These are phyloP conservation scores for Sebastes hubbsi DNA, from an alignment of 2,797 vertebrate genomes.

Conservation along the genomic window DNA sequence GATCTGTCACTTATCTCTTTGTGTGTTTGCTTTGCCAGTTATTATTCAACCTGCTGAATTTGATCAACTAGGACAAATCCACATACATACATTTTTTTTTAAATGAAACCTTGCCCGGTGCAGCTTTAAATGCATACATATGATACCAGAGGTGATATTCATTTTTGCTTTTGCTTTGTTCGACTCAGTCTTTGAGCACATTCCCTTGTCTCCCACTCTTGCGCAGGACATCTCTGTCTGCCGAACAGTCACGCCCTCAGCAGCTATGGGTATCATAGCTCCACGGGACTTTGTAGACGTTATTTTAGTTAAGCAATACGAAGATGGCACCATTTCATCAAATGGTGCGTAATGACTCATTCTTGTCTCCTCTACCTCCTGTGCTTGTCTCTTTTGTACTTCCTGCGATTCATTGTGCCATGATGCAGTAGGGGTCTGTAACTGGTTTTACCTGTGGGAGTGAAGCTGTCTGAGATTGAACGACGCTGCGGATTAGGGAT, in stretches of 20 bases:
- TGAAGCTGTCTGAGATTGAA: neutral
- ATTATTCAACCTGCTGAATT: neutral
- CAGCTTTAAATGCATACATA: constrained; percentile 11
- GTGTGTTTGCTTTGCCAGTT: neutral
- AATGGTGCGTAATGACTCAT: constrained; percentile 83
- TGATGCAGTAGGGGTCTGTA: neutral
- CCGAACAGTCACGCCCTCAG: constrained; percentile 91
- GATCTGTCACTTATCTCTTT: neutral
- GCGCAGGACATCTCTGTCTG: constrained; percentile 85
- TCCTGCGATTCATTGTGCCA: neutral
- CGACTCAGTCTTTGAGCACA: neutral
- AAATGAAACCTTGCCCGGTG: neutral
- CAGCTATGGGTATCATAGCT: constrained; percentile 93
- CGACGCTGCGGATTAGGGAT: neutral
- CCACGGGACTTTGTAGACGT: constrained; percentile 96
- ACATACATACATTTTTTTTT: neutral
- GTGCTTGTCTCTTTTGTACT: neutral
- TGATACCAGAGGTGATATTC: neutral
- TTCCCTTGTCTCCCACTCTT: constrained; percentile 39
- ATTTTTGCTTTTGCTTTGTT: constrained; percentile 10
- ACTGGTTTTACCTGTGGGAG: neutral
- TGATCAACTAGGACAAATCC: neutral
- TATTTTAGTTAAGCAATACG: constrained; percentile 86
- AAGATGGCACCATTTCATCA: constrained; percentile 89
- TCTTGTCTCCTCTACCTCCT: neutral